A percentile compares a stretch with the other conserved stretches of the same genome.
phyloP scores from a whole-genome alignment of 2,888 invertebrate species.

The Cheilosia vulpina region DNA sequence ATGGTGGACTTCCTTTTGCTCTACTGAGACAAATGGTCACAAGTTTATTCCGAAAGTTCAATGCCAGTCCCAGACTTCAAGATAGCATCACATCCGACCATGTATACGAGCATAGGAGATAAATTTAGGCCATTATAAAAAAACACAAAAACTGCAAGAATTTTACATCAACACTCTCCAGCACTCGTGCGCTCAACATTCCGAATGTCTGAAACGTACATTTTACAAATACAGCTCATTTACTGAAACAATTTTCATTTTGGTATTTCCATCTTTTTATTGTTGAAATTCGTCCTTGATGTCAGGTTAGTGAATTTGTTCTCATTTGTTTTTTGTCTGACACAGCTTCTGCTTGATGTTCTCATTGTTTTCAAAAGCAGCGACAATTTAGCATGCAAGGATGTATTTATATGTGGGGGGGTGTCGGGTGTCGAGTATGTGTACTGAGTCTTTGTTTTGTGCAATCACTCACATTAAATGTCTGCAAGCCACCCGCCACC shows the following conservation, averaged over 20 bases:
- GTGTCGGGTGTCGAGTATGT: not conserved
- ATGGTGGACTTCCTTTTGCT: no score
- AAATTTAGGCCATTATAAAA: no score
- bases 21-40: no score
- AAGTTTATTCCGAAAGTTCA: no score
- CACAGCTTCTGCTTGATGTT: constrained; percentile 44
- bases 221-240: constrained; percentile 36
- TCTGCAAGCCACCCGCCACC: constrained; percentile 51
- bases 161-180: no score
- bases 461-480: constrained; percentile 66
- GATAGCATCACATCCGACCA: no score
- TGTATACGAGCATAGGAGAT: no score
- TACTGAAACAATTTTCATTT: constrained; percentile 37
- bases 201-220: constrained; percentile 19
- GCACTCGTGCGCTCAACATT: no score
- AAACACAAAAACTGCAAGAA: no score
- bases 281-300: constrained; percentile 58
- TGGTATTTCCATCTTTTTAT: constrained; percentile 5
- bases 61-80: no score
- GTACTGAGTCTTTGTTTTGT: constrained; percentile 36
- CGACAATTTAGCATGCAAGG: constrained; percentile 49
- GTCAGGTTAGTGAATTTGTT: constrained; percentile 49
- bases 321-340: constrained; percentile 55
- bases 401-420: not conserved
- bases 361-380: constrained; percentile 59